Conservation (phyloP, 2,888 invertebrate species). For the Lampropteryx suffumata region DNA sequence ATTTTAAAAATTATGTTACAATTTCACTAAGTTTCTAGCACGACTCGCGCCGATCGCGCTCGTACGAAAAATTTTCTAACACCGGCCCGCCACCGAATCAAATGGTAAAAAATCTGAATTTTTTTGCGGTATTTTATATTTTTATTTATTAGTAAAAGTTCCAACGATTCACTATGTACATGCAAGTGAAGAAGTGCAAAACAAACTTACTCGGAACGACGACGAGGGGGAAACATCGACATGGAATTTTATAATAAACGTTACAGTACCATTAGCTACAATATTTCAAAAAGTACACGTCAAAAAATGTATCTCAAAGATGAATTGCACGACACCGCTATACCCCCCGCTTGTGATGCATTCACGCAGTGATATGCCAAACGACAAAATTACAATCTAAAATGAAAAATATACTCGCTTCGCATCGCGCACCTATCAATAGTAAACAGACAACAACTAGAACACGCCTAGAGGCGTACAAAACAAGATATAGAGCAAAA, state of each 20-base stretch:
- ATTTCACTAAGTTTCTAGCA: slow-evolving; percentile 50
- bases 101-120: slow-evolving; percentile 60
- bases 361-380: slow-evolving; percentile 71
- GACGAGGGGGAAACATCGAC: slow-evolving; percentile 36
- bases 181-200: slow-evolving; percentile 68
- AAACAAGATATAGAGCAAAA: slow-evolving; percentile 49
- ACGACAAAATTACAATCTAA: slow-evolving; percentile 46
- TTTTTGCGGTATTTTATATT: slow-evolving; percentile 59
- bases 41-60: slow-evolving; percentile 34
- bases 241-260: slow-evolving; percentile 34
- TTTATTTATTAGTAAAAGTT: slow-evolving; percentile 54
- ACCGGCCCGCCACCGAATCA: slow-evolving; percentile 40
- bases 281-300: slow-evolving; percentile 34
- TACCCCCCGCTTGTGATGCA: slow-evolving; percentile 58
- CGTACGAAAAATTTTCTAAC: slow-evolving; percentile 32
- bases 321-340: slow-evolving; percentile 31
- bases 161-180: slow-evolving; percentile 60
- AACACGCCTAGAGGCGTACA: slow-evolving; percentile 44
- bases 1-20: slow-evolving; percentile 51
- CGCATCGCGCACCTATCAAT: slow-evolving; percentile 36
- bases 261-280: slow-evolving; percentile 37
- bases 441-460: slow-evolving; percentile 63
- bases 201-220: slow-evolving; percentile 58
- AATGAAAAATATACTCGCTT: slow-evolving; percentile 35
- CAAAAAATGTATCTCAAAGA: slow-evolving; percentile 28